Base-by-base conservation (phyloP, 1,140 invertebrate species). In the Atta colombica region DNA sequence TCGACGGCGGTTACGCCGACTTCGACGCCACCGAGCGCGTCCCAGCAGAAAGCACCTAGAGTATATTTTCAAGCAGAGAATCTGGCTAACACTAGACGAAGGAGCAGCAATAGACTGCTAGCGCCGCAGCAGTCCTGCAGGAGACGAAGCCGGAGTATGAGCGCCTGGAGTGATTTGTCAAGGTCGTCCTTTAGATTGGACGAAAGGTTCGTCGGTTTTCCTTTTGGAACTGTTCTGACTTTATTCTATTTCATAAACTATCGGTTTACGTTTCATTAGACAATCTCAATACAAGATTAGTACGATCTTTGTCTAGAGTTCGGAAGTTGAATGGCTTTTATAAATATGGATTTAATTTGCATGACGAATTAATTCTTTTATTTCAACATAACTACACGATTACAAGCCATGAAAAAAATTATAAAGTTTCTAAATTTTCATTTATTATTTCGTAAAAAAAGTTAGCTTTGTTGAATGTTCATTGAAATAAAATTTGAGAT, bases 131-230 rank as follows among this genome's bases (percentile, higher is more conserved):
- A 93, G 93, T 95, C 94, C 91, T 94, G 94, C 88, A 90, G 96
- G 88, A 94, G 97, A 92, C 91, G 97, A 82, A 96, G 97, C 92
- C 91, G 97, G n/a, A 98, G 97, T 85, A 97, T 98, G 97, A 98
- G 97, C 91, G 97, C 97, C 4, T 98, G 97, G 97, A 98, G 97
- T 93, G 97, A 98, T 92, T 96, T 98, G 92, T 98, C 97, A 88
- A 96, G 97, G 65, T 97, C 97, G 75, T 98, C 97, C 90, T 97
- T 97, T 95, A 96, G 97, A 91, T 96, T 98, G 90, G 97, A 98
- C 91, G 97, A 98, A 94, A 97, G 97, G 97, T 98, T 88, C 68
- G 77, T 77, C 18, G 21, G n/a, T 21, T 16, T 31, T 6, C 28
- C 2, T 6, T 25, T 74, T 10, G 0, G 0, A 8, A 16, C 10